Base-by-base conservation (phyloP, 2,797 vertebrate species). In the Pantherophis vulpinus region DNA sequence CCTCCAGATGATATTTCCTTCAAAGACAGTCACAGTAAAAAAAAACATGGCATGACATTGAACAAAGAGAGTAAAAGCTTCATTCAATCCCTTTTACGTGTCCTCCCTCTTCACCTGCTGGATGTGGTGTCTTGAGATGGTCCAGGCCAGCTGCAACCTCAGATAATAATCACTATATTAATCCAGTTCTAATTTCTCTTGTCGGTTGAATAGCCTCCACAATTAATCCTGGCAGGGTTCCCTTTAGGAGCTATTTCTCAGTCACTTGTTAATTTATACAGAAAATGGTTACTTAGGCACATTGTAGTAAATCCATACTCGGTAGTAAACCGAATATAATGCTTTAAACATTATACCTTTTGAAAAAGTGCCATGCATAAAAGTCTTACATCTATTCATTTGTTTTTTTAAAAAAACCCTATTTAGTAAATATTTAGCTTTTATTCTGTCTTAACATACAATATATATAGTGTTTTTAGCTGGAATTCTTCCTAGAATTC, bases 81-180 rank as follows among this genome's bases (percentile, higher is more conserved):
- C 79, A 96, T 97, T 96, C 91, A 93, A 86, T 93, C 87, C 89
- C 91, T 94, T 96, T 96, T 95, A 95, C 83, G 74, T 92, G 23
- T n/a, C 91, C n/a, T 16, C n/a, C 4, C 20, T 74, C 32, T 83
- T 23, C 9, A 89, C 88, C 96, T 94, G 61, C 91, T 54, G 63
- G 93, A 87, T 94, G 79, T 55, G 93, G 86, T 61, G 56, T 93
- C 92, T 86, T 93, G 89, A 94, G 56, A 29, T 32, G 94, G 70
- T 88, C 70, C 95, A 91, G 92, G 92, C 93, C 97, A 97, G 96
- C 97, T 97, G 96, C 95, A 93, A 90, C 87, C 93, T 95, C 54
- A 94, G 95, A 95, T 83, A 92, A 92, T 32, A 92, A 92, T 93
- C 95, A 93, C 91, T 94, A 88, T 95, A 94, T 96, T 96, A 97